Evolutionary conservation across 2,888 invertebrate species (phyloP).

Genomic region (Linyphia triangularis): DNA sequence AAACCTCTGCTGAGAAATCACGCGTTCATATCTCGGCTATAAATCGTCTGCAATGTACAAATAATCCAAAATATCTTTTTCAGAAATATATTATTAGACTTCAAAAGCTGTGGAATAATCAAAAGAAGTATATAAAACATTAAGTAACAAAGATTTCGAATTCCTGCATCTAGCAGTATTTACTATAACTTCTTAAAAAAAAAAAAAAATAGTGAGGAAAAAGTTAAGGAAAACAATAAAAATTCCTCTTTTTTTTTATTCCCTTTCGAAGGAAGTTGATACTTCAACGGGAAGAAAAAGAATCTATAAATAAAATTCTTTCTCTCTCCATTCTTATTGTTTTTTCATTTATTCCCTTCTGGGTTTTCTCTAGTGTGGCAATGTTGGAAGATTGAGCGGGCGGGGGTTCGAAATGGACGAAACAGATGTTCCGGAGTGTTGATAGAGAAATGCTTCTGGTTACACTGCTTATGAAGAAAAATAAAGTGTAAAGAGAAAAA

Average conservation of each 20-base stretch:
- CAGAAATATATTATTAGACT: no score
- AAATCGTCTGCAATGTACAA: no score
- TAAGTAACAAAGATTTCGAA: not conserved
- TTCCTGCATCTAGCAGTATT: not conserved
- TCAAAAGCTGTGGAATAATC: no score
- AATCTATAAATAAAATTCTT: constrained; percentile 46
- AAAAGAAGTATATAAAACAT: no score
- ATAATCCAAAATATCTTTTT: no score
- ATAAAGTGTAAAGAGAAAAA: constrained; percentile 42
- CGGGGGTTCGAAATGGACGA: constrained; percentile 41
- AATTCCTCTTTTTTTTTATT: not conserved
- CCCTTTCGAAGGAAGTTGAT: not conserved
- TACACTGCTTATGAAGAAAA: constrained; percentile 32
- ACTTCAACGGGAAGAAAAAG: constrained; percentile 11
- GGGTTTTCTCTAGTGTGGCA: not conserved
- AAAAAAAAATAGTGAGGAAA: not conserved
- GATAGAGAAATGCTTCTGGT: constrained; percentile 63
- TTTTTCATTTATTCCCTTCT: not conserved
- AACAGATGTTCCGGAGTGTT: constrained; percentile 54
- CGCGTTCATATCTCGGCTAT: no score
- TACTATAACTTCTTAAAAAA: not conserved
- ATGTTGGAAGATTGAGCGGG: constrained; percentile 30
- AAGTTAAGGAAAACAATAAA: not conserved
- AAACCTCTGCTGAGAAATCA: no score
- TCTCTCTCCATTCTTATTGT: not conserved